phyloP scores from a whole-genome alignment of 37 sponge, comb jelly and placozoan genomes.

The Crambe crambe region DNA sequence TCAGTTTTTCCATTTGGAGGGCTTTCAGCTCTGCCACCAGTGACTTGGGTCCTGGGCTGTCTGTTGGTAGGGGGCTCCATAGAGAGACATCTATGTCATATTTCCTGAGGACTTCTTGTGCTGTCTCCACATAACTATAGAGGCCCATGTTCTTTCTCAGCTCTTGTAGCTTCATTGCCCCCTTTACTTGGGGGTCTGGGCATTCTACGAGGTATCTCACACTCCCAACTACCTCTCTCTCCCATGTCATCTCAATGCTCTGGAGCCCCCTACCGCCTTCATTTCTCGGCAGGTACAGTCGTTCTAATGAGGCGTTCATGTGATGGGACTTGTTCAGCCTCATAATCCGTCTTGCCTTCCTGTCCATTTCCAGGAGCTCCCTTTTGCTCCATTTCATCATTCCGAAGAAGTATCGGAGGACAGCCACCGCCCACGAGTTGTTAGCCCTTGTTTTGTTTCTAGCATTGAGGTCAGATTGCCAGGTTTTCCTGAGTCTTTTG shows the following conservation, averaged over 20 bases:
- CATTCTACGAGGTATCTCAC: background rate
- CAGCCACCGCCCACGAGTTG: background rate
- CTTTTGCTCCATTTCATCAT: background rate
- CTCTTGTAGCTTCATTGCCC: background rate
- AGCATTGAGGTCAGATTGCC: background rate
- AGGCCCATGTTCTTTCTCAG: background rate
- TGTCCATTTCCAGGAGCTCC: background rate
- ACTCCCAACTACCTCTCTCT: background rate
- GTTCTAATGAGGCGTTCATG: background rate
- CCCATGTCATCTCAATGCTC: background rate
- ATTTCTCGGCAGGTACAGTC: conserved; percentile 1
- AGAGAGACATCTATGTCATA: background rate
- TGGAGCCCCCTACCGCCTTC: background rate
- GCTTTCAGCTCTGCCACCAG: background rate
- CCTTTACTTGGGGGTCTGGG: background rate
- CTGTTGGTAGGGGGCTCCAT: background rate
- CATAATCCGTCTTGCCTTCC: background rate
- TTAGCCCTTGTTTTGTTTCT: background rate
- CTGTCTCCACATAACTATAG: background rate
- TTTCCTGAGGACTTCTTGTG: background rate
- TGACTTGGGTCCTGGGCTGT: background rate
- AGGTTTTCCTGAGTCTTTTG: background rate
- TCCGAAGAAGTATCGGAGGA: background rate
- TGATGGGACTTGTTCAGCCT: background rate
- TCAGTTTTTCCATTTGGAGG: background rate